phyloP scores from a whole-genome alignment of 2,888 invertebrate species.

The Diadegma fenestrale region DNA sequence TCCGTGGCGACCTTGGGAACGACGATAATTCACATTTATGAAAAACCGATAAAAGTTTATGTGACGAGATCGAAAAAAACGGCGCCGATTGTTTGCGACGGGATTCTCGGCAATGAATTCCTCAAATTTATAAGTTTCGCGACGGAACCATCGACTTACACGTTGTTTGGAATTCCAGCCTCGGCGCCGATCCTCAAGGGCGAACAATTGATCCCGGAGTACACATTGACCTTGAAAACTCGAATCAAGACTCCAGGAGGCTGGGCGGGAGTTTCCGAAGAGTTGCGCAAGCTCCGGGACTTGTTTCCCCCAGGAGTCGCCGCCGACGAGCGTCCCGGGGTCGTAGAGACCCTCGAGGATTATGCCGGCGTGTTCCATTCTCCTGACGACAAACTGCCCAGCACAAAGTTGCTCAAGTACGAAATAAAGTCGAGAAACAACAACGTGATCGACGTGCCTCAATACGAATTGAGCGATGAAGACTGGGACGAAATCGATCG shows the following conservation, averaged over 20 bases:
- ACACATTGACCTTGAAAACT: neutral
- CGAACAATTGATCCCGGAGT: conserved; percentile 9
- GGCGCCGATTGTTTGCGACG: conserved; percentile 33
- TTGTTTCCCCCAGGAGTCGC: conserved; percentile 9
- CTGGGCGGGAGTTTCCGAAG: conserved; percentile 2
- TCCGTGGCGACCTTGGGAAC: conserved; percentile 12
- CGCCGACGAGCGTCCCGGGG: neutral
- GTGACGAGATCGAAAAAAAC: conserved; percentile 29
- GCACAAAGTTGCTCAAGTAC: conserved; percentile 19
- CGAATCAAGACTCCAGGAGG: neutral
- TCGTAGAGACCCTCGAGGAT: conserved; percentile 29
- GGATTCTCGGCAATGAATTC: conserved; percentile 2
- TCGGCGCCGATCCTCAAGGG: neutral
- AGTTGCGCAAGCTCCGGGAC: neutral
- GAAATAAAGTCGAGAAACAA: conserved; percentile 19
- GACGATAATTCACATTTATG: conserved; percentile 12
- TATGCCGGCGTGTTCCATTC: conserved; percentile 17
- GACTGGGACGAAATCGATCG: conserved; percentile 22
- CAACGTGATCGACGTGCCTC: neutral
- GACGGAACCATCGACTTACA: neutral
- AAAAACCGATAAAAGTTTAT: conserved; percentile 1
- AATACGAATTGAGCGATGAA: neutral
- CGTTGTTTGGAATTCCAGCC: neutral
- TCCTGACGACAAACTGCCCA: neutral
- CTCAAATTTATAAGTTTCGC: neutral